Base-by-base conservation (phyloP, 2,888 invertebrate species). In the Mythimna ferrago region DNA sequence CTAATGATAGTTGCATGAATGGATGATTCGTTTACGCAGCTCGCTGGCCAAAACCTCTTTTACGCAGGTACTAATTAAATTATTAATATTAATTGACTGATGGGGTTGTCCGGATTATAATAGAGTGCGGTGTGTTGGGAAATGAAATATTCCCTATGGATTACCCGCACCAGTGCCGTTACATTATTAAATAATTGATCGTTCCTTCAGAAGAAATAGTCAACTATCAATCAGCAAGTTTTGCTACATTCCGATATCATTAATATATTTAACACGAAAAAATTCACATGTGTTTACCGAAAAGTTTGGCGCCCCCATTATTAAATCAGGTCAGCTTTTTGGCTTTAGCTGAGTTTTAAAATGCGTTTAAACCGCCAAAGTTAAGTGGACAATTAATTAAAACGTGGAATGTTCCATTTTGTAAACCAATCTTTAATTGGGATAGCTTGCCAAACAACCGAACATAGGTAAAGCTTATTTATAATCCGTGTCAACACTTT, bases 21-120 rank as follows among this genome's bases (percentile, higher is more conserved):
- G 14, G 11, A 61, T 48, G n/a, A 32, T 32, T 32, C 44, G 44
- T 70, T 61, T 11, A 44, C 26, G 41, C 61, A 56, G 2, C 14
- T 19, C 16, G 48, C 48, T 48, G 48, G 21, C 14, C 21, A 62
- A 62, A 44, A 44, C 57, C 32, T 68, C 60, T 48, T 69, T 32
- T 35, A 38, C 35, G 51, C 9, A 71, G 32, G 41, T 7, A 74
- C 32, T 48, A 71, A 57, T 78, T 75, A 62, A 75, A 71, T 75
- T 62, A 71, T 75, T 75, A 65, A 78, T 73, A 67, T 66, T 61
- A 77, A 73, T 78, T 63, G 69, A 44, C 26, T 62, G 64, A 68
- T 58, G 51, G 51, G 70, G 64, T 56, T 53, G 67, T 71, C 54
- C n/a, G 66, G 44, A 71, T 66, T 63, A 57, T 71, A 78, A 81